A percentile compares a stretch with the other conserved stretches of the same genome.
Conservation (phyloP, 1,140 invertebrate species). For the Bombus ignitus region DNA sequence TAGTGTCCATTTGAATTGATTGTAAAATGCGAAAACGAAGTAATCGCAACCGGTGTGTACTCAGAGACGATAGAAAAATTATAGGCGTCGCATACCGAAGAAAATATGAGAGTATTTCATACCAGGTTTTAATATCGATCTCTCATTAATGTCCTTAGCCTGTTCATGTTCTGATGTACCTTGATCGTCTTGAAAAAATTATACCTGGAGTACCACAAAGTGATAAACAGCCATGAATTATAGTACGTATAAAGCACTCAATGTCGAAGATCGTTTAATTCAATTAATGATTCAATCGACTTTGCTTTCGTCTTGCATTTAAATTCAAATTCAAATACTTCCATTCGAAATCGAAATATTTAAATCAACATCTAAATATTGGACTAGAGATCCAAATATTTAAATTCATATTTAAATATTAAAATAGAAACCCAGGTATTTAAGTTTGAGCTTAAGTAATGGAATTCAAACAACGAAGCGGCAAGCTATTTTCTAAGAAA, state of each 20-base stretch:
- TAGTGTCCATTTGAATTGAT: constrained; percentile 62
- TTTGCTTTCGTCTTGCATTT: neutral
- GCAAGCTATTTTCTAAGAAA: neutral
- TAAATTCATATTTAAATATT: too few relatives aligned
- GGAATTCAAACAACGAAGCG: too few relatives aligned
- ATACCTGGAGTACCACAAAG: neutral
- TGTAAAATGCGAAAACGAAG: constrained; percentile 43
- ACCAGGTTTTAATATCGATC: neutral
- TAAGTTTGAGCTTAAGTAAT: too few relatives aligned
- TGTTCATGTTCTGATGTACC: neutral
- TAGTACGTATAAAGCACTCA: neutral
- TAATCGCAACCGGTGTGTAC: neutral
- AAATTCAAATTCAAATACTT: neutral
- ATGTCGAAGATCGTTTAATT: too few relatives aligned
- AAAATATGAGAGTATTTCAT: neutral
- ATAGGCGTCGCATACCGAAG: neutral
- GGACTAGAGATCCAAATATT: too few relatives aligned
- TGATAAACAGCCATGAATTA: neutral
- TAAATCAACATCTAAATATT: too few relatives aligned
- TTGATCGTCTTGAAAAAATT: neutral
- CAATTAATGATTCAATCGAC: too few relatives aligned
- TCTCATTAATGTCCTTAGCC: neutral
- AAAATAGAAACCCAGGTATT: too few relatives aligned
- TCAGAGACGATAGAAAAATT: constrained; percentile 23
- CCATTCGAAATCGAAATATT: too few relatives aligned